Conservation (phyloP, 2,888 invertebrate species). For the Colostygia pectinataria region DNA sequence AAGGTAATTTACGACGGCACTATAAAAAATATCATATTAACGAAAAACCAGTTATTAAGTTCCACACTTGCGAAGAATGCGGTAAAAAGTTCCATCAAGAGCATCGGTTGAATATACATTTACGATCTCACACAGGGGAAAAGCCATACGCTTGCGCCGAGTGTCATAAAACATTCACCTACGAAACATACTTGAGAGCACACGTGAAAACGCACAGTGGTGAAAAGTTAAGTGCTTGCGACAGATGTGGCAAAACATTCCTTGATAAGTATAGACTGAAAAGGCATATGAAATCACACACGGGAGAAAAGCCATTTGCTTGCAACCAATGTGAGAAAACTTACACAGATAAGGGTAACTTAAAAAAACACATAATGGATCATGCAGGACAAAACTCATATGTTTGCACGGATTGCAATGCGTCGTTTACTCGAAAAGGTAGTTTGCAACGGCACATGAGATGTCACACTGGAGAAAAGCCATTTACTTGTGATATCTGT, state of each 20-base stretch:
- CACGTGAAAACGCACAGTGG: conserved; percentile 1
- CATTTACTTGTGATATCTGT: conserved; percentile 11
- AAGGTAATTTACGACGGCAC: conserved; percentile 2
- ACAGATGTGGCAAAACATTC: conserved; percentile 3
- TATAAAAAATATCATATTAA: neutral
- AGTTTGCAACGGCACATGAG: conserved; percentile 3
- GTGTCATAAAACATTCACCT: conserved; percentile 6
- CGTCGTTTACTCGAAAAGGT: neutral
- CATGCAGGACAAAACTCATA: conserved; percentile 7
- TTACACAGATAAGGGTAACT: neutral
- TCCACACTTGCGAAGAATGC: neutral
- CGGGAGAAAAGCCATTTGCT: conserved; percentile 1
- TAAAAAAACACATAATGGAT: conserved; percentile 10
- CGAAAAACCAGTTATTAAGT: neutral
- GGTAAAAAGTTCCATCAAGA: neutral
- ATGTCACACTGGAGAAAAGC: conserved; percentile 5
- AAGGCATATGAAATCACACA: conserved; percentile 15
- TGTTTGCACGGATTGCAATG: conserved; percentile 8
- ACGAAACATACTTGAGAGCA: neutral
- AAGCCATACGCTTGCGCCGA: neutral
- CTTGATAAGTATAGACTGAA: neutral
- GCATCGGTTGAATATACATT: neutral
- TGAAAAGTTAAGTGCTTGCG: neutral
- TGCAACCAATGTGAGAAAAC: conserved; percentile 6
- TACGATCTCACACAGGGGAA: neutral